phyloP scores from a whole-genome alignment of 1,140 invertebrate species.

The Frieseomelitta varia region DNA sequence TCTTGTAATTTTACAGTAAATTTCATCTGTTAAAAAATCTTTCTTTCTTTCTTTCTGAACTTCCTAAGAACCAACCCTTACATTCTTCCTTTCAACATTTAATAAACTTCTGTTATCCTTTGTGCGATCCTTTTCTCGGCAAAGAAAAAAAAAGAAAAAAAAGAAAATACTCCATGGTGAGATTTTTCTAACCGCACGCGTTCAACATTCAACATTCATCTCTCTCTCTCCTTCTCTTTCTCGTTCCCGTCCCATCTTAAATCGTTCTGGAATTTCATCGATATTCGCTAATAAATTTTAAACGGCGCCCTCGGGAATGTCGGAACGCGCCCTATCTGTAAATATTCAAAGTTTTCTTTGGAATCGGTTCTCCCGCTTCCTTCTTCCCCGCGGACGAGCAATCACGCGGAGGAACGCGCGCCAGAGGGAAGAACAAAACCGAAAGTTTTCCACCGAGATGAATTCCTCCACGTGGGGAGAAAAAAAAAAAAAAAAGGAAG shows the following conservation, averaged over 20 bases:
- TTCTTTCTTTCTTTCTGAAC: not conserved
- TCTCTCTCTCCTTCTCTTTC: not conserved
- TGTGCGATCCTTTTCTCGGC: not conserved
- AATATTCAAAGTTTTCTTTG: constrained; percentile 70
- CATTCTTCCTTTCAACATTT: constrained; percentile 29
- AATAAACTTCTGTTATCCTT: constrained; percentile 37
- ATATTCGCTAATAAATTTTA: constrained; percentile 70
- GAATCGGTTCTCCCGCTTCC: constrained; percentile 45
- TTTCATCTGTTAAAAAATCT: not conserved
- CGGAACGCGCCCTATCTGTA: constrained; percentile 54
- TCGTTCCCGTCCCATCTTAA: constrained; percentile 4
- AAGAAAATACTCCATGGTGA: not conserved
- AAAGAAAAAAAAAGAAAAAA: not conserved
- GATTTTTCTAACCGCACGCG: constrained; percentile 45
- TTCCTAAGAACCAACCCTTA: not conserved
- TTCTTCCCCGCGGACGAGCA: constrained; percentile 22
- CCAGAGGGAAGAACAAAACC: constrained; percentile 52
- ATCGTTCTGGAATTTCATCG: constrained; percentile 64
- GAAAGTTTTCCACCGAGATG: constrained; percentile 56
- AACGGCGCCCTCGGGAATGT: constrained; percentile 47
- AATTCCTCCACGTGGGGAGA: constrained; percentile 46
- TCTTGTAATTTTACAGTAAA: too few relatives aligned
- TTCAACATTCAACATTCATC: not conserved
- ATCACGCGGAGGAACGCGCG: constrained; percentile 19
- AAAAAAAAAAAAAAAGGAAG: not conserved